Percentiles rank a stretch among this genome's conserved stretches.
These are phyloP conservation scores for Corythoichthys haematopterus DNA, from an alignment of 2,113 vertebrate genomes.

Conservation along the genomic window DNA sequence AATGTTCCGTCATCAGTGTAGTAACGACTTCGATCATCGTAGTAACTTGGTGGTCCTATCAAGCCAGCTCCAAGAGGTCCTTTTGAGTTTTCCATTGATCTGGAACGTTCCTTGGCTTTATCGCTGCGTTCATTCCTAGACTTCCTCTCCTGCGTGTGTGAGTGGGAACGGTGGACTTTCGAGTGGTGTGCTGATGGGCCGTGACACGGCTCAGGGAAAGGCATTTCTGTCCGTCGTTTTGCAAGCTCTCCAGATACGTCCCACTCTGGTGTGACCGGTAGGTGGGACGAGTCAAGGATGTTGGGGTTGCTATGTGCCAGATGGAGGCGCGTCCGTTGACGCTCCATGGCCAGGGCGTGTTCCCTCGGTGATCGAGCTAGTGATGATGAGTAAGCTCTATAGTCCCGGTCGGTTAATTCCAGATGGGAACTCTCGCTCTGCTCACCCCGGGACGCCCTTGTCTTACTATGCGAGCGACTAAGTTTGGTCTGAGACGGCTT, in stretches of 20 bases:
- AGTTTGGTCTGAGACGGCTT: conserved; percentile 88
- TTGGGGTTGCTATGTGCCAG: conserved; percentile 89
- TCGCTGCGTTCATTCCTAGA: conserved; percentile 89
- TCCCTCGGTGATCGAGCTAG: conserved; percentile 85
- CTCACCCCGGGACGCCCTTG: conserved; percentile 85
- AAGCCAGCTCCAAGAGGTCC: conserved; percentile 81
- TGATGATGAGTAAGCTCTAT: conserved; percentile 82
- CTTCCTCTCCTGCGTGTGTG: conserved; percentile 95
- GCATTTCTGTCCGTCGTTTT: conserved; percentile 96
- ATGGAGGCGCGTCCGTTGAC: conserved; percentile 83
- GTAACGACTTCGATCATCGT: conserved; percentile 85
- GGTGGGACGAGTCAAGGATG: conserved; percentile 85
- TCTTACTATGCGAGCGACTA: conserved; percentile 90
- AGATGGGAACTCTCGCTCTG: conserved; percentile 86
- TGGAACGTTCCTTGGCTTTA: conserved; percentile 95
- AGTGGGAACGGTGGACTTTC: conserved; percentile 97
- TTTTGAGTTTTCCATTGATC: conserved; percentile 98
- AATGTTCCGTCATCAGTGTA: conserved; percentile 89
- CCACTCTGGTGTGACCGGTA: conserved; percentile 96
- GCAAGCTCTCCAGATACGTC: conserved; percentile 94
- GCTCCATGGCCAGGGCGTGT: conserved; percentile 86
- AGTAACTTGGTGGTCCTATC: conserved; percentile 84
- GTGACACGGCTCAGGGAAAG: conserved; percentile 93
- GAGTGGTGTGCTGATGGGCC: conserved; percentile 83
- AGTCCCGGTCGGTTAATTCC: conserved; percentile 83